Conservation (phyloP, 2,113 vertebrate species). For the Macquaria ambigua region DNA sequence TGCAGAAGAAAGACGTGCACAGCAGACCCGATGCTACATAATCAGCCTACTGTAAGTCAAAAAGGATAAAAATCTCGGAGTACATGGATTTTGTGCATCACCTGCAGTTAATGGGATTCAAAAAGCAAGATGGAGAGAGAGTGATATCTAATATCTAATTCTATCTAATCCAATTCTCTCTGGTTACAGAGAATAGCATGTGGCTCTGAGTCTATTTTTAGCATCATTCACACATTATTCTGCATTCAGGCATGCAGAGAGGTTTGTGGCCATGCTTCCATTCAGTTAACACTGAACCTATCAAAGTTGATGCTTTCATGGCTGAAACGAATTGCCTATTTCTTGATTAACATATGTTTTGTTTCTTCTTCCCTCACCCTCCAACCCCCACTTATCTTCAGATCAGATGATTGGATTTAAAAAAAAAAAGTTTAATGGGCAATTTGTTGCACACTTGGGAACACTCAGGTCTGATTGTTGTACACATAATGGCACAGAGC, state of each 20-base stretch:
- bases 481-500: constrained; percentile 26
- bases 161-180: constrained; percentile 56
- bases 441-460: constrained; percentile 27
- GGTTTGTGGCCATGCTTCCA: constrained; percentile 11
- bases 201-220: constrained; percentile 64
- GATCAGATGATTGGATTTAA: constrained; percentile 39
- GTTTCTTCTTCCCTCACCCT: not conserved
- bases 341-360: constrained; percentile 57
- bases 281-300: constrained; percentile 51
- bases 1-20: not conserved
- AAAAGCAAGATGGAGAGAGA: constrained; percentile 30
- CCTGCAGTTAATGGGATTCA: constrained; percentile 46
- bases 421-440: not conserved
- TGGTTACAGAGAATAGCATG: constrained; percentile 40
- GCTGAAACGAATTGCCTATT: constrained; percentile 41
- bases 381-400: constrained; percentile 4
- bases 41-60: not conserved
- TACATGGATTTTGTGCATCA: constrained; percentile 15
- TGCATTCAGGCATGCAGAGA: constrained; percentile 30
- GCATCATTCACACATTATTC: constrained; percentile 47
- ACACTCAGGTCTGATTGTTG: not conserved
- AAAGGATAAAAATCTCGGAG: constrained; percentile 22
- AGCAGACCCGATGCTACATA: not conserved
- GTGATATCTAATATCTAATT: constrained; percentile 50
- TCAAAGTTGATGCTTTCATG: constrained; percentile 31